These are phyloP conservation scores for Blennius ocellaris DNA, from an alignment of 2,113 vertebrate species.

Conservation along the genomic window DNA sequence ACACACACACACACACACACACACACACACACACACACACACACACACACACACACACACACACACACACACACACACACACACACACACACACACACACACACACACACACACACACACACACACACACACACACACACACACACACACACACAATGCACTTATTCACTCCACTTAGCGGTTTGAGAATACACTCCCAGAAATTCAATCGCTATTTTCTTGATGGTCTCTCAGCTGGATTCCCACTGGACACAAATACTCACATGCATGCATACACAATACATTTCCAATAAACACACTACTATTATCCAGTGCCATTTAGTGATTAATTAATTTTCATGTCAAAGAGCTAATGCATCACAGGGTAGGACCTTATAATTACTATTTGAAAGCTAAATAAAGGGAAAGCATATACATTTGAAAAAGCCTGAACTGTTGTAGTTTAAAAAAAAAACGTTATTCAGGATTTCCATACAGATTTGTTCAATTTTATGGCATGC, in stretches of 20 bases:
- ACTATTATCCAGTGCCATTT: constrained; percentile 27
- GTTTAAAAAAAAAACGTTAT: background rate
- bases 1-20: background rate
- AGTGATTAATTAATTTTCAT: constrained; percentile 44
- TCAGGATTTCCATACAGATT: background rate
- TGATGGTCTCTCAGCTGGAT: constrained; percentile 32
- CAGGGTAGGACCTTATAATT: no score
- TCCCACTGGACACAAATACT: constrained; percentile 39
- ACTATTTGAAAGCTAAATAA: background rate
- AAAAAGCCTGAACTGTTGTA: background rate
- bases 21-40: background rate
- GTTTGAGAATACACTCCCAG: constrained; percentile 33
- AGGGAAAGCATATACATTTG: background rate
- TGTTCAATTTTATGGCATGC: background rate
- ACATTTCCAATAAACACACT: constrained; percentile 40
- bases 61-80: background rate
- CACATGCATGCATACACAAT: background rate
- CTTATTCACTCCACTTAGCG: constrained; percentile 57
- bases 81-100: background rate
- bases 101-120: constrained; percentile 1
- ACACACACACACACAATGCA: constrained; percentile 10
- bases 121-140: background rate
- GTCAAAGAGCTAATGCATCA: constrained; percentile 1
- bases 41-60: background rate
- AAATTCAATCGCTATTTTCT: constrained; percentile 60